Evolutionary conservation across 2,113 vertebrate species (phyloP).

Genomic region (Pseudopipra pipra): DNA sequence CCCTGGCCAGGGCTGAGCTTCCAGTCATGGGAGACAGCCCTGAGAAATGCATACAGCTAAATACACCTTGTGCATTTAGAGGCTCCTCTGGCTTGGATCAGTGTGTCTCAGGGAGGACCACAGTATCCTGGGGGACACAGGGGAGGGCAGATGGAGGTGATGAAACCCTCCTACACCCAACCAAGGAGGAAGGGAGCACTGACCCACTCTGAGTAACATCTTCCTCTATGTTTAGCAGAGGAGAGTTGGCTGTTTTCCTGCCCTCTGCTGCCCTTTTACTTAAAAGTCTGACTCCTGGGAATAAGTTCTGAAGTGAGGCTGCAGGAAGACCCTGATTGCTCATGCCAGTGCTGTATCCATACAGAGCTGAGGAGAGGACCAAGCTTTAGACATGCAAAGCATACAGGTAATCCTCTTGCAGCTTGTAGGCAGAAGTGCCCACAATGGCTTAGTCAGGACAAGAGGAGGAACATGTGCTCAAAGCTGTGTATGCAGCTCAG

Average conservation of each 20-base stretch:
- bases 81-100: background rate
- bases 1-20: background rate
- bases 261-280: background rate
- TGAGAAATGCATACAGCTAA: background rate
- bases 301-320: background rate
- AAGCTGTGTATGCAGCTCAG: background rate
- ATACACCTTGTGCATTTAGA: background rate
- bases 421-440: background rate
- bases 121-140: background rate
- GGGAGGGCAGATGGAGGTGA: background rate
- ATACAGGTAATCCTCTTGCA: background rate
- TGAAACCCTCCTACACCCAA: background rate
- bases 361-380: background rate
- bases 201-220: background rate
- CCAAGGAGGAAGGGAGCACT: background rate
- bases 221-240: background rate
- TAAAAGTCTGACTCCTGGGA: background rate
- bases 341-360: fast-evolving
- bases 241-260: background rate
- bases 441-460: background rate
- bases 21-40: background rate
- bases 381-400: background rate
- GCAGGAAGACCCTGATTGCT: background rate
- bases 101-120: background rate
- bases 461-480: background rate